Evolutionary conservation across 2,113 vertebrate species (phyloP), one percentile per base, ranked within the genome.

Genomic region (Nothocercus julius): DNA sequence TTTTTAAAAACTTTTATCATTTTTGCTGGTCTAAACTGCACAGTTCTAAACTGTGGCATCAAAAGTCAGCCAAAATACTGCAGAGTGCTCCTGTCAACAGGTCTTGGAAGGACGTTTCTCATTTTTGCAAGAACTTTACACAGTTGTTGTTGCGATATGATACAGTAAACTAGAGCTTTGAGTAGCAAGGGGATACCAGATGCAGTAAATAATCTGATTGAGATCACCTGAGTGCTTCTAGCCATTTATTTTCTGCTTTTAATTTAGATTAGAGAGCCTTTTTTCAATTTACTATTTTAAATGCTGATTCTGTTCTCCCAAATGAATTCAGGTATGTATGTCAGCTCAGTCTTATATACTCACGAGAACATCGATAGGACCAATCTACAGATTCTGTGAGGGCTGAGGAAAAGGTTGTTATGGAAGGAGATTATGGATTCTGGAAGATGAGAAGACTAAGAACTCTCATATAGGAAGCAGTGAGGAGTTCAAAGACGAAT

Each of bases 271-370:
- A 30, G 54, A 30, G 27, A 54, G 53, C 13, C 53, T 28, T 54
- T 24, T 15, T 61, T 8, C 45, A 70, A 5, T 15, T 93, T 78
- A 36, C 44, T 73, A 11, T 51, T 94, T 92, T 73, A 73, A 87
- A 89, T 92, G 87, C 69, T 78, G 42, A 56, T 84, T 95, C 62
- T 76, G 13, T 76, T 9, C 17, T 76, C 28, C 32, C 45, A 61
- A 89, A 56, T 83, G 93, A 72, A 64, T 72, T 7, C 13, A 75
- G 45, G 12, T 45, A 9, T 45, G 49, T 69, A 74, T 61, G 80
- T 87, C 34, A 58, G 5, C 36, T 90, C 30, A 45, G 6, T 72
- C 89, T 92, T 72, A 79, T 68, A 34, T 45, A 15, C 51, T 63
- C 44, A 66, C 6, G 13, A 81, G 9, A 36, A 74, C 36, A 59